These are phyloP conservation scores for Tokudaia muenninki DNA, from an alignment of 2,797 vertebrate genomes.

Conservation along the genomic window DNA sequence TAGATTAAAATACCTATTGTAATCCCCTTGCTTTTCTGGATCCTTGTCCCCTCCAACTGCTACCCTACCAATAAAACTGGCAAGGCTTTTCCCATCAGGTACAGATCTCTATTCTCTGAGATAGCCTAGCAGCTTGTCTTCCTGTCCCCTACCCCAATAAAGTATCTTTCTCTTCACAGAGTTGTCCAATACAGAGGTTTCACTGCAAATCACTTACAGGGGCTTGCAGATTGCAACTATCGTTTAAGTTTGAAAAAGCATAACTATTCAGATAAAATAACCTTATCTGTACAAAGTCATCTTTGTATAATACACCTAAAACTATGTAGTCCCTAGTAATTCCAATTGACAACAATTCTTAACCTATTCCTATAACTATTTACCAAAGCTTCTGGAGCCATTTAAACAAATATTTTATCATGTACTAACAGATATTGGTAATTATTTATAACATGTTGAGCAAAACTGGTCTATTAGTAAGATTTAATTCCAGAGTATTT, in stretches of 20 bases:
- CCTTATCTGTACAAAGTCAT: neutral
- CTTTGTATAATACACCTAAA: neutral
- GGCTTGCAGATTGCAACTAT: neutral
- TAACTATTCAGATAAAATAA: neutral
- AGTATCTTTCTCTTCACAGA: neutral
- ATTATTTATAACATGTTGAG: neutral
- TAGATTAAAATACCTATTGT: no score
- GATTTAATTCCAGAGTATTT: conserved; percentile 82
- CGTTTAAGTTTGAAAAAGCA: neutral
- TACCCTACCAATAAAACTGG: neutral
- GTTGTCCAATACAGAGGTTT: neutral
- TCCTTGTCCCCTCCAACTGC: neutral
- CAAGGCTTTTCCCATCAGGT: neutral
- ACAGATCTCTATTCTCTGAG: neutral
- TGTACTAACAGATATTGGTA: neutral
- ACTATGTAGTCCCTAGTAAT: conserved; percentile 3
- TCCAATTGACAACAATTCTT: conserved; percentile 10
- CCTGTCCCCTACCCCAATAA: neutral
- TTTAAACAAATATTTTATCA: conserved; percentile 19
- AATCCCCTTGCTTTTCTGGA: neutral
- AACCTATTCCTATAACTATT: neutral
- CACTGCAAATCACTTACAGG: no score
- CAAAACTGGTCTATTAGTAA: neutral
- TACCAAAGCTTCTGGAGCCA: neutral
- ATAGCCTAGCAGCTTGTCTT: neutral